These are phyloP conservation scores for Cygnus atratus DNA, from an alignment of 2,113 vertebrate genomes.

Conservation along the genomic window DNA sequence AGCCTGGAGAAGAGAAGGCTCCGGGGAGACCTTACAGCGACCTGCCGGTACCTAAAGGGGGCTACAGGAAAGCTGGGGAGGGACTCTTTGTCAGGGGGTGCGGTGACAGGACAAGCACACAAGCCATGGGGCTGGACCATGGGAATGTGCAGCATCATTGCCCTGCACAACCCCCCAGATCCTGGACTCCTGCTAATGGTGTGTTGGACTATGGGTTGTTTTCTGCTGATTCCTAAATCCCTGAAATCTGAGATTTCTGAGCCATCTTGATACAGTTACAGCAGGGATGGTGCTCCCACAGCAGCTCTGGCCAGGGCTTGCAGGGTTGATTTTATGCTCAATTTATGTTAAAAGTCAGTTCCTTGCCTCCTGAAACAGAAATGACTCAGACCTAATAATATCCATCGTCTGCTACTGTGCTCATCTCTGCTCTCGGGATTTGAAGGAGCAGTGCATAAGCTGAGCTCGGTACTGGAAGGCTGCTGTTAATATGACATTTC, in stretches of 20 bases:
- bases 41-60: too few species aligned
- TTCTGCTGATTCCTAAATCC: not conserved
- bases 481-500: not conserved
- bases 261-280: rapidly evolving
- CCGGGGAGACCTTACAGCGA: too few species aligned
- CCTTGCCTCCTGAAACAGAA: not conserved
- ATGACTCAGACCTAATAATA: not conserved
- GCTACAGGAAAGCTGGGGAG: too few species aligned
- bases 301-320: not conserved
- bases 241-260: not conserved
- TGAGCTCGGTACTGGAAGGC: not conserved
- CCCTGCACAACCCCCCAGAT: not conserved
- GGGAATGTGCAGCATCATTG: not conserved
- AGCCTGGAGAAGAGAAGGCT: too few species aligned
- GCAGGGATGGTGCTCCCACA: not conserved
- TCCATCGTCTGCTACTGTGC: not conserved
- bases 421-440: not conserved
- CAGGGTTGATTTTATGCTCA: not conserved
- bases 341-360: not conserved
- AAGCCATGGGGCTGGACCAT: not conserved
- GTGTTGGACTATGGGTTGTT: not conserved
- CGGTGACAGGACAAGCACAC: not conserved
- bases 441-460: not conserved
- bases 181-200: rapidly evolving
- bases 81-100: too few species aligned